Evolutionary conservation across 2,888 invertebrate genomes (phyloP).

Genomic region (Gastrophysa polygoni): DNA sequence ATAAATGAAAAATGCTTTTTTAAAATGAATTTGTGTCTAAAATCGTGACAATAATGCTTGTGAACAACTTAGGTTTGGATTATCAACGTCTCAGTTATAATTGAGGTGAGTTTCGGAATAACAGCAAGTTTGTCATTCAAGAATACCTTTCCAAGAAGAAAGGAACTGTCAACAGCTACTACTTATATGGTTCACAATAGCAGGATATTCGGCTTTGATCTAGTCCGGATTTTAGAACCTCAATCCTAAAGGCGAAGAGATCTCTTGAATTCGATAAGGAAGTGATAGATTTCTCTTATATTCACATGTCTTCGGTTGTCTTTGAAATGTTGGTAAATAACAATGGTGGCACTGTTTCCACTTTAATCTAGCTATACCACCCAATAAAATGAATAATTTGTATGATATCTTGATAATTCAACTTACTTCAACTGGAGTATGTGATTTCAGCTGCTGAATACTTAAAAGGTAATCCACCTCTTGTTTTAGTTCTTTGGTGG

Average conservation of each 20-base stretch:
- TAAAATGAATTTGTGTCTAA: conserved; percentile 57
- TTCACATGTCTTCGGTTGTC: neutral
- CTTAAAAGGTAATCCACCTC: too few species aligned
- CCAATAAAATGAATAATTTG: too few species aligned
- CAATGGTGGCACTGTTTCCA: neutral
- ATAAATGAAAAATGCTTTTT: conserved; percentile 48
- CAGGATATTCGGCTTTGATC: neutral
- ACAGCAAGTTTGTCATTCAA: conserved; percentile 5
- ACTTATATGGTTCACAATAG: neutral
- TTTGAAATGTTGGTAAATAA: neutral
- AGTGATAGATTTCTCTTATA: neutral
- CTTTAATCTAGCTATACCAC: neutral
- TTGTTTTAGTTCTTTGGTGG: too few species aligned
- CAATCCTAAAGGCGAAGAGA: neutral
- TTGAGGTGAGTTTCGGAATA: conserved; percentile 35
- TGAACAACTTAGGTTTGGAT: conserved; percentile 51
- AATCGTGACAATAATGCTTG: conserved; percentile 59
- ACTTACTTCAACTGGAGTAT: neutral
- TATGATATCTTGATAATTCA: neutral
- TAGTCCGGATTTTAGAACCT: neutral
- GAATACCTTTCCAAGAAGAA: neutral
- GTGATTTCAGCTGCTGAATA: neutral
- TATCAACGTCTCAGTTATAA: conserved; percentile 30
- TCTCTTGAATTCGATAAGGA: neutral
- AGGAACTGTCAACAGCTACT: neutral